phyloP scores from a whole-genome alignment of 2,113 vertebrate genomes.

The Muntiacus reevesi region DNA sequence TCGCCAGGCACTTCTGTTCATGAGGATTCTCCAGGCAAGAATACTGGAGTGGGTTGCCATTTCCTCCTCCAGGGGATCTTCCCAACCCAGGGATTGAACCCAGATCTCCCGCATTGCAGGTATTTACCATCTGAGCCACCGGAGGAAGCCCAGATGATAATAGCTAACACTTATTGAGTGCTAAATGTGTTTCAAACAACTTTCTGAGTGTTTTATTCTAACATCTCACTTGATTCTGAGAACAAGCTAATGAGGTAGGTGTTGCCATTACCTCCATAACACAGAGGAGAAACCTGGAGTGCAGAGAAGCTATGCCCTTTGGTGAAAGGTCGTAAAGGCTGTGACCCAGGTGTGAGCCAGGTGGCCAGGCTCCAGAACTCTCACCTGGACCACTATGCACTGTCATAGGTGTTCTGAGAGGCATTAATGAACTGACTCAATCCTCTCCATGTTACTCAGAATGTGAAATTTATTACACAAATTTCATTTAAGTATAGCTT shows the following conservation, averaged over 20 bases:
- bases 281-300: not conserved
- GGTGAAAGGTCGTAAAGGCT: no score
- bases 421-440: not conserved
- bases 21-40: not conserved
- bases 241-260: not conserved
- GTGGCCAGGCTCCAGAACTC: not conserved
- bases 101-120: rapidly evolving
- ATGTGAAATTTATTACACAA: not conserved
- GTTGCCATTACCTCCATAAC: not conserved
- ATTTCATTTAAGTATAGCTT: not conserved
- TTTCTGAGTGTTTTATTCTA: not conserved
- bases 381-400: not conserved
- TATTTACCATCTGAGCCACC: not conserved
- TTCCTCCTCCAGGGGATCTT: not conserved
- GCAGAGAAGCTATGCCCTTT: not conserved
- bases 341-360: not conserved
- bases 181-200: not conserved
- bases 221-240: not conserved
- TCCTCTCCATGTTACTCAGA: not conserved
- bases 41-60: not conserved
- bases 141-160: not conserved
- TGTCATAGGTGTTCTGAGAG: not conserved
- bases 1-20: not conserved
- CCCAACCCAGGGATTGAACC: not conserved
- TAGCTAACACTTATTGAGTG: not conserved